Evolutionary conservation across 2,113 vertebrate genomes (phyloP).

Genomic region (Ailuropoda melanoleuca): DNA sequence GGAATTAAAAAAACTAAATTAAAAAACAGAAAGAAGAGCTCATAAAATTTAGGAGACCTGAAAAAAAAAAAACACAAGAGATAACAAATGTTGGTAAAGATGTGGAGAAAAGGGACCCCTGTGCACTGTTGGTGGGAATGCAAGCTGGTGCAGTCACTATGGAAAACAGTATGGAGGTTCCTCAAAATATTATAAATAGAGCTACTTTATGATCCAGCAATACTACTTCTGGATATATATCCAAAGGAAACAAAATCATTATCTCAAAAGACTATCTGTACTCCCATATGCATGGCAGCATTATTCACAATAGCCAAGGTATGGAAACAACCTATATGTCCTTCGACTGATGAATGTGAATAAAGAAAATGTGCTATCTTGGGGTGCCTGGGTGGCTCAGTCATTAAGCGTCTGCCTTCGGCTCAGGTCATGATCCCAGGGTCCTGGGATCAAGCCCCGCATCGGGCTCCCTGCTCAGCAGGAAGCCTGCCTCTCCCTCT

Average conservation of each 20-base stretch:
- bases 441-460: no score
- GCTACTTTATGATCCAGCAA: background rate
- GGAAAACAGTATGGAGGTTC: background rate
- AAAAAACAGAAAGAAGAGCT: background rate
- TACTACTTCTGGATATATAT: background rate
- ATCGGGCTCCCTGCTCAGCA: no score
- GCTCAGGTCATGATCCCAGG: no score
- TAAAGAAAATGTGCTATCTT: background rate
- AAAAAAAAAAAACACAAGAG: background rate
- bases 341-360: background rate
- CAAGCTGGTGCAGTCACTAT: background rate
- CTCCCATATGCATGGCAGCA: background rate
- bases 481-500: no score
- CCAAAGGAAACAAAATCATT: background rate
- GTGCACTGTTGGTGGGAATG: background rate
- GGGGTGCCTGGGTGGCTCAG: no score
- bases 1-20: background rate
- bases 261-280: background rate
- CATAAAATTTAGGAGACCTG: background rate
- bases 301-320: background rate
- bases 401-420: no score
- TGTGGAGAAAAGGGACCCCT: background rate
- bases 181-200: background rate
- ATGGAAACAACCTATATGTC: background rate
- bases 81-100: background rate